phyloP scores from a whole-genome alignment of 2,797 vertebrate genomes.

The Taeniopygia guttata region DNA sequence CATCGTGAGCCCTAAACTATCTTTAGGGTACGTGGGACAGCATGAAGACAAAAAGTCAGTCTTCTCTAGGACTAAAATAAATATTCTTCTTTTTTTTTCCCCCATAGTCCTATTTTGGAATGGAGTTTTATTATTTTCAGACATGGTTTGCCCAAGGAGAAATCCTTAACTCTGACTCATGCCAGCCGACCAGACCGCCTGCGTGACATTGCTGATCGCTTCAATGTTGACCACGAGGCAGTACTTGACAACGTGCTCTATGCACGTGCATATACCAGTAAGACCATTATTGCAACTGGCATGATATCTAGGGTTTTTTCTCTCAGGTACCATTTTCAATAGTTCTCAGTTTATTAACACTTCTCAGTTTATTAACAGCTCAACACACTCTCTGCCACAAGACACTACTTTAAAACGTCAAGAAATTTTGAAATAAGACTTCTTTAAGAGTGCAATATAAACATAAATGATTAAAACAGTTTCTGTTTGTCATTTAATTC shows the following conservation, averaged over 20 bases:
- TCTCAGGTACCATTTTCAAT: not conserved
- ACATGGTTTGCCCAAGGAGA: not conserved
- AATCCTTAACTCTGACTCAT: conserved; percentile 70
- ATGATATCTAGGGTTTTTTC: not conserved
- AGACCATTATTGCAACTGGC: conserved; percentile 19
- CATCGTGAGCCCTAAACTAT: not conserved
- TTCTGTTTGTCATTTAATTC: not conserved
- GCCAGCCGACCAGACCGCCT: conserved; percentile 93
- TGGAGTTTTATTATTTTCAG: not conserved
- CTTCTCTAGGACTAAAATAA: conserved; percentile 8
- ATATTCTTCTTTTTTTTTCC: not conserved
- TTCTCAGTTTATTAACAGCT: not conserved
- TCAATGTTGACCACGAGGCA: conserved; percentile 92
- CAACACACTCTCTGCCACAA: not conserved
- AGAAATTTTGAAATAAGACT: not conserved
- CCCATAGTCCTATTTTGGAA: not conserved
- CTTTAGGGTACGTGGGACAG: not conserved
- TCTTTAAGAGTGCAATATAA: not conserved
- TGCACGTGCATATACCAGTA: conserved; percentile 96
- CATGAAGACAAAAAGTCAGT: not conserved
- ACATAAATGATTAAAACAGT: not conserved
- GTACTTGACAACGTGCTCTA: conserved; percentile 97
- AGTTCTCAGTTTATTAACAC: not conserved
- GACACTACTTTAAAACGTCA: not conserved
- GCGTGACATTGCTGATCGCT: conserved; percentile 92